A percentile compares a stretch with the other conserved stretches of the same genome.
Evolutionary conservation across 2,797 vertebrate genomes (phyloP).

Genomic region (Anableps anableps): DNA sequence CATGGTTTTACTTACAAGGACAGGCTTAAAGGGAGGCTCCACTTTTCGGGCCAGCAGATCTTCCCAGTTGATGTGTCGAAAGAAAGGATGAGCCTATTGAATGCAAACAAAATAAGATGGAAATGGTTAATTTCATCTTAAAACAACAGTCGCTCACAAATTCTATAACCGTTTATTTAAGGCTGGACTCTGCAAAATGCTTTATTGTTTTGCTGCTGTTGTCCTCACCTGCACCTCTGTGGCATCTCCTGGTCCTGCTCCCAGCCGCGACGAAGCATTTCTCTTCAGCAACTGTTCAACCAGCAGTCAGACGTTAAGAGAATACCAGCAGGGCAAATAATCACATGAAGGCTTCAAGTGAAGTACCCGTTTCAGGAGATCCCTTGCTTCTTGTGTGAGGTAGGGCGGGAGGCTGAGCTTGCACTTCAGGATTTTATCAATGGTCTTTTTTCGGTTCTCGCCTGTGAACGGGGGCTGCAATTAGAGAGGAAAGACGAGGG

Average conservation of each 20-base stretch:
- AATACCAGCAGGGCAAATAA: not conserved
- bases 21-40: constrained; percentile 97
- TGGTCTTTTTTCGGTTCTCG: constrained; percentile 98
- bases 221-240: constrained; percentile 93
- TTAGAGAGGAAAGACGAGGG: not conserved
- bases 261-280: constrained; percentile 94
- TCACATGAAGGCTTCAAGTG: not conserved
- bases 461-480: constrained; percentile 94
- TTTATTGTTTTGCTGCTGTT: not conserved
- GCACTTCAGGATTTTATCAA: constrained; percentile 98
- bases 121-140: not conserved
- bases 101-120: not conserved
- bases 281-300: constrained; percentile 93
- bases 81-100: constrained; percentile 90
- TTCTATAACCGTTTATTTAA: not conserved
- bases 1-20: constrained; percentile 84
- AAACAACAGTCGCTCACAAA: not conserved
- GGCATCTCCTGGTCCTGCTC: constrained; percentile 92
- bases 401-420: constrained; percentile 99
- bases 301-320: constrained; percentile 27
- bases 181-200: not conserved
- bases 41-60: constrained; percentile 94
- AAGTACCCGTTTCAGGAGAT: constrained; percentile 94
- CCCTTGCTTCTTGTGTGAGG: constrained; percentile 99
- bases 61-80: constrained; percentile 97